Percentiles rank a stretch among this genome's conserved stretches.
These are phyloP conservation scores for Bucco capensis DNA, from an alignment of 2,113 vertebrate species.

Conservation along the genomic window DNA sequence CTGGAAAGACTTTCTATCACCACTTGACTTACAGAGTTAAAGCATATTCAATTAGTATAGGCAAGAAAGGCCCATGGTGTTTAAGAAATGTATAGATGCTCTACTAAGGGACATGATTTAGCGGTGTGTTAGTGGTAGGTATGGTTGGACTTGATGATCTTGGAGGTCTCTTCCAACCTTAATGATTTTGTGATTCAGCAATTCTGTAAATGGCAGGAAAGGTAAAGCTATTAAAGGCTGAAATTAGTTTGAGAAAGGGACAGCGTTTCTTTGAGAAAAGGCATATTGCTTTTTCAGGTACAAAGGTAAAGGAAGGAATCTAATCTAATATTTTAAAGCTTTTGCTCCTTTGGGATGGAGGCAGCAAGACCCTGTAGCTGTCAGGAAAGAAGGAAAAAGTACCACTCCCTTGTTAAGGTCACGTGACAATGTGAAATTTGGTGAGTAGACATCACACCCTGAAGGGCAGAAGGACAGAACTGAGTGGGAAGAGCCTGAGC, in stretches of 20 bases:
- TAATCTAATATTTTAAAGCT: neutral
- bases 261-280: neutral
- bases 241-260: neutral
- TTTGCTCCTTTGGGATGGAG: neutral
- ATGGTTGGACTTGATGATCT: no score
- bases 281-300: neutral
- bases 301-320: neutral
- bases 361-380: neutral
- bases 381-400: neutral
- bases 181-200: no score
- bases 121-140: no score
- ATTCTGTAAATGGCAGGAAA: neutral
- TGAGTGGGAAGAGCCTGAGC: neutral
- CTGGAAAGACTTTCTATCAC: neutral
- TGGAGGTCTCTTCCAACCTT: no score
- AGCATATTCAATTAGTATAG: neutral
- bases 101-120: no score
- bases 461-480: neutral
- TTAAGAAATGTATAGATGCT: no score
- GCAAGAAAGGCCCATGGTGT: neutral
- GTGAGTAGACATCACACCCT: neutral
- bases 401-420: neutral
- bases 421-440: neutral
- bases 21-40: neutral
- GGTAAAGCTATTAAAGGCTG: neutral